These are phyloP conservation scores for Aix galericulata DNA, from an alignment of 2,113 vertebrate species.

Conservation along the genomic window DNA sequence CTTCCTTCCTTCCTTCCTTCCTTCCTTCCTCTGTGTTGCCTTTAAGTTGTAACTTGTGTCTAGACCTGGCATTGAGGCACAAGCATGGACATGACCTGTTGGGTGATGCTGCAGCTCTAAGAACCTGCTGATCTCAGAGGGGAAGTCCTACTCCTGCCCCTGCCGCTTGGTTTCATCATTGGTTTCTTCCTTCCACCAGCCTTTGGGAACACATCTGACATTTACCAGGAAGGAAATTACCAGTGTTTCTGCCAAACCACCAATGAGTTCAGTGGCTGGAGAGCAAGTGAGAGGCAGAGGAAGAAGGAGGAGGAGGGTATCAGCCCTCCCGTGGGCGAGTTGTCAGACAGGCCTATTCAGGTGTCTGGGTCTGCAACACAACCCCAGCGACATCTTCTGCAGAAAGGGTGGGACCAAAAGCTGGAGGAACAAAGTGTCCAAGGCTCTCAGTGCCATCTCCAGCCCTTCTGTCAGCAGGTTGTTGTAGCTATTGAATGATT, in stretches of 20 bases:
- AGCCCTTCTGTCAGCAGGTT: neutral
- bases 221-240: neutral
- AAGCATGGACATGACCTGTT: neutral
- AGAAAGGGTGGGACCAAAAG: neutral
- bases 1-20: no score
- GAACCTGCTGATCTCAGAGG: neutral
- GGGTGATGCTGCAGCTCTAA: neutral
- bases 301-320: neutral
- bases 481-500: neutral
- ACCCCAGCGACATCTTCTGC: neutral
- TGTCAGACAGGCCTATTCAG: neutral
- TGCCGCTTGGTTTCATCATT: neutral
- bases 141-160: neutral
- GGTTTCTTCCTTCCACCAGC: neutral
- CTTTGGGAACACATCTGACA: neutral
- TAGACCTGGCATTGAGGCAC: neutral
- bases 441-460: neutral
- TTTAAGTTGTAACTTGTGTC: neutral
- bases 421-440: neutral
- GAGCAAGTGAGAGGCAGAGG: neutral
- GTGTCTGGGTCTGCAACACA: neutral
- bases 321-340: neutral
- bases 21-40: neutral
- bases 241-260: neutral
- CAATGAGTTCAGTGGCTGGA: fast-evolving